Evolutionary conservation across 2,113 vertebrate species (phyloP), one percentile per base, ranked within the genome.

Genomic region (Datnioides undecimradiatus): DNA sequence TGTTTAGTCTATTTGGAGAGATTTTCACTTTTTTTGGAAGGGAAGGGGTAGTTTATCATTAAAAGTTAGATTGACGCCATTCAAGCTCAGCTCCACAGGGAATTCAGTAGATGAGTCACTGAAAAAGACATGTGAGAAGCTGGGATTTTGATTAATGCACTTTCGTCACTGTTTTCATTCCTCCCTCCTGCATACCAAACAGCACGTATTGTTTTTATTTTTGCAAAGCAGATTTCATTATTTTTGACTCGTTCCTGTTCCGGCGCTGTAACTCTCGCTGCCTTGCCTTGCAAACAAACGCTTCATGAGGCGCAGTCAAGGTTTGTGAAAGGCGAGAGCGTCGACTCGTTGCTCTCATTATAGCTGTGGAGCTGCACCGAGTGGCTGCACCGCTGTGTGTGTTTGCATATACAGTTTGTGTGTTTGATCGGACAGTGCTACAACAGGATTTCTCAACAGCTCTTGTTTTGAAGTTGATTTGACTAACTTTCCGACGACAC

Each of bases 391-490:
- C n/a, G n/a, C n/a, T n/a, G n/a, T n/a, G n/a, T n/a, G n/a, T n/a
- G n/a, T n/a, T n/a, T n/a, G n/a, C n/a, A n/a, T n/a, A n/a, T n/a
- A n/a, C n/a, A n/a, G n/a, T n/a, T n/a, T 16, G 66, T 41, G 58
- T 36, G 54, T 83, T 19, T 59, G 55, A 70, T 36, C 54, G 49
- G 51, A 57, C 23, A 13, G 41, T 9, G 45, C 60, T 36, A 11
- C 52, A 66, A 29, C 25, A 34, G 68, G 40, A 55, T 88, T 64
- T 59, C 67, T 71, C 69, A 46, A 43, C 75, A 19, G 34, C 51
- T 70, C 62, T 2, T 25, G n/a, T 79, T 81, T 64, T 60, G 23
- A 91, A 87, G 54, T 91, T 83, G 41, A 80, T 71, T 51, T 48
- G 13, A 52, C 62, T 8, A 76, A 87, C 86, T 88, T 82, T 46